A percentile compares a stretch with the other conserved stretches of the same genome.
Conservation (phyloP, 2,797 vertebrate species). For the Cryptoprocta ferox region DNA sequence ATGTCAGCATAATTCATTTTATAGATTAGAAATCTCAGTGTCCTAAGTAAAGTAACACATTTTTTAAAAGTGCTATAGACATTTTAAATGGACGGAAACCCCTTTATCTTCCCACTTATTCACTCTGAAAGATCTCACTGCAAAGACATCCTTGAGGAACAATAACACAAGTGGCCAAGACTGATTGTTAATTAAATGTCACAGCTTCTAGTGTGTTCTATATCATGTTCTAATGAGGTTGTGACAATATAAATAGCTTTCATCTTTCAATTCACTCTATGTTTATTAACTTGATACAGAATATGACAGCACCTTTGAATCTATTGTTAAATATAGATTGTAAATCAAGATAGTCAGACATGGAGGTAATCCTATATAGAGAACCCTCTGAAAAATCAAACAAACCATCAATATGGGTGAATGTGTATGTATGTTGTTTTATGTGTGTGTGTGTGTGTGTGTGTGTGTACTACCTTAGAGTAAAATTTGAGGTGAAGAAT, state of each 20-base stretch:
- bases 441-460: neutral
- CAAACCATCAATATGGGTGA: neutral
- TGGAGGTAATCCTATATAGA: neutral
- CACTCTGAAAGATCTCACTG: neutral
- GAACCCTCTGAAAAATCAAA: neutral
- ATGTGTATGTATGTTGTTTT: neutral
- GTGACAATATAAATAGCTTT: neutral
- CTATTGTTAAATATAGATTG: neutral
- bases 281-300: neutral
- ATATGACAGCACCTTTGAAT: neutral
- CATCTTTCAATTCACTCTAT: neutral
- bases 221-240: neutral
- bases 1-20: neutral
- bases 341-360: neutral
- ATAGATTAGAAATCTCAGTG: neutral
- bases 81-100: neutral
- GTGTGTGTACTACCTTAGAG: neutral
- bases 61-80: neutral
- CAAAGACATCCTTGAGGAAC: neutral
- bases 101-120: neutral
- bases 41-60: neutral
- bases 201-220: neutral
- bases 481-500: neutral
- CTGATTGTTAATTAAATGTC: neutral
- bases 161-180: neutral